Conservation (phyloP, 2,888 invertebrate species). For the Acleris emargana region DNA sequence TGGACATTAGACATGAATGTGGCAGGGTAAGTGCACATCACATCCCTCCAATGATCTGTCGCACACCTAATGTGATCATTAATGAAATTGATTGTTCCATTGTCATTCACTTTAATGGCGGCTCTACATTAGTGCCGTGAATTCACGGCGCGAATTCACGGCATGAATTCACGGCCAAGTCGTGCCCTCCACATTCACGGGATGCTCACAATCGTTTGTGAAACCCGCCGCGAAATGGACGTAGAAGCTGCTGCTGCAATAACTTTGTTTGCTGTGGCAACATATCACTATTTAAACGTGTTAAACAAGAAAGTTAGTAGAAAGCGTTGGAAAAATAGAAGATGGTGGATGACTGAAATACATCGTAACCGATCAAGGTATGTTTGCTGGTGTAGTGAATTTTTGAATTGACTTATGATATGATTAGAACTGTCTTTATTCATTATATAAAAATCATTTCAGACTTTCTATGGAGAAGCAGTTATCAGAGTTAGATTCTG, state of each 20-base stretch:
- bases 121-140: not conserved
- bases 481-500: slow-evolving; percentile 34
- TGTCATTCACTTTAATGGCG: too few relatives aligned
- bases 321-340: slow-evolving; percentile 30
- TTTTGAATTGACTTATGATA: slow-evolving; percentile 8
- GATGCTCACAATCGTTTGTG: slow-evolving; percentile 22
- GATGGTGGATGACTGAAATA: slow-evolving; percentile 37
- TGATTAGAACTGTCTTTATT: slow-evolving; percentile 7
- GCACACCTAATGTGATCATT: too few relatives aligned
- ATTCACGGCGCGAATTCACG: too few relatives aligned
- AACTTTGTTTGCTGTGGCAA: slow-evolving; percentile 20
- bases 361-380: slow-evolving; percentile 38
- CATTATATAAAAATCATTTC: slow-evolving; percentile 8
- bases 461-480: slow-evolving; percentile 21
- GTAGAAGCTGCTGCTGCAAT: slow-evolving; percentile 32
- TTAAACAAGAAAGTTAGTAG: slow-evolving; percentile 12
- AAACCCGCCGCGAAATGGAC: slow-evolving; percentile 30
- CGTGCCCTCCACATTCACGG: slow-evolving; percentile 30
- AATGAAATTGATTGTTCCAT: too few relatives aligned
- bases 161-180: slow-evolving; percentile 24
- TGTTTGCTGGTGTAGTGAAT: slow-evolving; percentile 21
- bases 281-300: slow-evolving; percentile 8
- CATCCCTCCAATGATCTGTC: too few relatives aligned
- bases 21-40: too few relatives aligned
- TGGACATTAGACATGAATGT: too few relatives aligned